A percentile compares a stretch with the other conserved stretches of the same genome.
Conservation (phyloP, 2,888 invertebrate species). For the Diogma glabrata region DNA sequence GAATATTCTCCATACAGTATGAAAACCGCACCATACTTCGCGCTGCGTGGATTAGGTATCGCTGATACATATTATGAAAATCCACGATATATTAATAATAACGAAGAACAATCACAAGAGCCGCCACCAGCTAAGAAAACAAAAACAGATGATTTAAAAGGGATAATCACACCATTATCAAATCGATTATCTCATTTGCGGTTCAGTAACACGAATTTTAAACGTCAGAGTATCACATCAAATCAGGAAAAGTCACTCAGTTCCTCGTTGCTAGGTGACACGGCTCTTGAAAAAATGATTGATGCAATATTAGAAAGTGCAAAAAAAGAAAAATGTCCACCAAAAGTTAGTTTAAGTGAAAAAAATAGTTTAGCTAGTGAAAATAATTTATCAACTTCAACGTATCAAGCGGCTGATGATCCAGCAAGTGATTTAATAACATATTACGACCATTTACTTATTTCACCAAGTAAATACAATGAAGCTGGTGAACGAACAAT, state of each 20-base stretch:
- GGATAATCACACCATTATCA: constrained; percentile 10
- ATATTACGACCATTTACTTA: constrained; percentile 19
- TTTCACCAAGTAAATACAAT: constrained; percentile 13
- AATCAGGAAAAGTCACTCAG: constrained; percentile 22
- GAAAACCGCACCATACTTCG: constrained; percentile 31
- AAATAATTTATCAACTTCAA: constrained; percentile 24
- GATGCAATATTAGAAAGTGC: constrained; percentile 36
- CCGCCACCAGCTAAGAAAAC: constrained; percentile 14
- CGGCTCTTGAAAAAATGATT: constrained; percentile 35
- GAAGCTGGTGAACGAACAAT: constrained; percentile 16
- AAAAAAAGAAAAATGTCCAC: constrained; percentile 28
- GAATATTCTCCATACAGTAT: constrained; percentile 33
- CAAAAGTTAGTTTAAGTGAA: constrained; percentile 24
- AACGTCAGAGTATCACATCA: constrained; percentile 19
- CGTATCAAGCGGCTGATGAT: constrained; percentile 34
- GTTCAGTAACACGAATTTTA: constrained; percentile 15
- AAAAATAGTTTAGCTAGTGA: background rate
- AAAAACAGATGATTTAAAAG: constrained; percentile 10
- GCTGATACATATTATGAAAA: constrained; percentile 35
- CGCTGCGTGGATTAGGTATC: constrained; percentile 30
- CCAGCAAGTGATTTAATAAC: constrained; percentile 35
- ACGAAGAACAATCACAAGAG: constrained; percentile 12
- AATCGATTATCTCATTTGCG: constrained; percentile 7
- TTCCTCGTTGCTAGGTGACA: constrained; percentile 34
- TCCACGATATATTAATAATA: constrained; percentile 29